Conservation (phyloP, 1,140 invertebrate species). For the Drosophila melanica region DNA sequence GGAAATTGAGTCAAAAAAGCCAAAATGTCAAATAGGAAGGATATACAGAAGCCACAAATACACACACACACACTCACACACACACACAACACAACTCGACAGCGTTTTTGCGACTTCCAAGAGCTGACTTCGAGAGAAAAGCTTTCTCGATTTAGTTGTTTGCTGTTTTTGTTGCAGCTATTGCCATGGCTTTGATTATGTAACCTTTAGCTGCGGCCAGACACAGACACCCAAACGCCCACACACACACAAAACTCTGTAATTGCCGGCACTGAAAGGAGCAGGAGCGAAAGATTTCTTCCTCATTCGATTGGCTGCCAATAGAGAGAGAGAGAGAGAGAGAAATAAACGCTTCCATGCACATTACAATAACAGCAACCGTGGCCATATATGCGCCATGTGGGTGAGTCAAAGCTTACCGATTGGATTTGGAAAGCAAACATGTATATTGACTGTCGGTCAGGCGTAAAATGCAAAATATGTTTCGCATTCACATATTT, state of each 20-base stretch:
- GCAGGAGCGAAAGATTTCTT: conserved; percentile 14
- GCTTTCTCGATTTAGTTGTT: conserved; percentile 50
- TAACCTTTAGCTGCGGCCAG: conserved; percentile 51
- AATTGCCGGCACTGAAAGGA: conserved; percentile 51
- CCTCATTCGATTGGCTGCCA: conserved; percentile 62
- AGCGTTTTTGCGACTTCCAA: conserved; percentile 53
- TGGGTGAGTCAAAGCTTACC: conserved; percentile 48
- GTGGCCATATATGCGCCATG: not conserved
- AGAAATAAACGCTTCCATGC: conserved; percentile 30
- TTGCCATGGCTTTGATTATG: conserved; percentile 59
- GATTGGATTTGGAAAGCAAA: conserved; percentile 35
- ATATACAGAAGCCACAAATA: conserved; percentile 61
- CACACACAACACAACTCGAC: conserved; percentile 43
- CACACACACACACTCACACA: conserved; percentile 34
- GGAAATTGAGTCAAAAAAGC: conserved; percentile 83
- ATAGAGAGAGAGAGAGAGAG: conserved; percentile 62
- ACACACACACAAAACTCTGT: conserved; percentile 37
- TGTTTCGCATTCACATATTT: conserved; percentile 49
- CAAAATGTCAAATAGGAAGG: conserved; percentile 70
- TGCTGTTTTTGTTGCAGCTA: conserved; percentile 36
- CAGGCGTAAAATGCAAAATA: conserved; percentile 64
- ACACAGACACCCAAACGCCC: not conserved
- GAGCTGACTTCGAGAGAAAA: conserved; percentile 55
- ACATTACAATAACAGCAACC: conserved; percentile 10
- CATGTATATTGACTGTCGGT: conserved; percentile 51